Percentiles rank a stretch among this genome's conserved stretches.
Evolutionary conservation across 2,113 vertebrate genomes (phyloP).

Genomic region (Xyliphius kryptos): DNA sequence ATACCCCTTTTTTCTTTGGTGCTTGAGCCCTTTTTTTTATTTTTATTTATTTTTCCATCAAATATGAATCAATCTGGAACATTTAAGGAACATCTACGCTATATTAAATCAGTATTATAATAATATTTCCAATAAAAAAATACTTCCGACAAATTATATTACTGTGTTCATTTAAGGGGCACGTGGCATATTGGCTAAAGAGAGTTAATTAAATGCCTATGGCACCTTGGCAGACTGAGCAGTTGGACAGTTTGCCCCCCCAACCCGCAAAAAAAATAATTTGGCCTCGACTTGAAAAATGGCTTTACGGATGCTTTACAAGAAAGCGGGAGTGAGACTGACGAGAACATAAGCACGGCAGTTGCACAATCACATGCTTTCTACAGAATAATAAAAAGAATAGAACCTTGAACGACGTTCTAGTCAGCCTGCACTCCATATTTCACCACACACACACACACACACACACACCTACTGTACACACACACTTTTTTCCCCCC

Average conservation of each 20-base stretch:
- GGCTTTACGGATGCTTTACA: slow-evolving; percentile 37
- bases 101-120: slow-evolving; percentile 4
- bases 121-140: too few species aligned
- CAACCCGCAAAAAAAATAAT: too few species aligned
- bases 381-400: slow-evolving; percentile 40
- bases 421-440: slow-evolving; percentile 16
- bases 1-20: slow-evolving; percentile 32
- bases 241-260: slow-evolving; percentile 25
- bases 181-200: slow-evolving; percentile 5
- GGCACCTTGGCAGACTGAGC: slow-evolving; percentile 37
- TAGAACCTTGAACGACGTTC: slow-evolving; percentile 6
- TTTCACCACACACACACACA: background rate
- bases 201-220: slow-evolving; percentile 30
- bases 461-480: slow-evolving; percentile 33
- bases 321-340: slow-evolving; percentile 32
- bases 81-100: background rate
- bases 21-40: too few species aligned
- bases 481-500: too few species aligned
- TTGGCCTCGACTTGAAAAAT: slow-evolving; percentile 32
- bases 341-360: slow-evolving; percentile 35
- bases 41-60: too few species aligned
- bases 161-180: slow-evolving; percentile 14
- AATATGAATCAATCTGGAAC: background rate
- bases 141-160: background rate
- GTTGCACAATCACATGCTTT: slow-evolving; percentile 42